A percentile compares a stretch with the other conserved stretches of the same genome.
Conservation (phyloP, 1,140 invertebrate genomes). For the Aporrectodea caliginosa region DNA sequence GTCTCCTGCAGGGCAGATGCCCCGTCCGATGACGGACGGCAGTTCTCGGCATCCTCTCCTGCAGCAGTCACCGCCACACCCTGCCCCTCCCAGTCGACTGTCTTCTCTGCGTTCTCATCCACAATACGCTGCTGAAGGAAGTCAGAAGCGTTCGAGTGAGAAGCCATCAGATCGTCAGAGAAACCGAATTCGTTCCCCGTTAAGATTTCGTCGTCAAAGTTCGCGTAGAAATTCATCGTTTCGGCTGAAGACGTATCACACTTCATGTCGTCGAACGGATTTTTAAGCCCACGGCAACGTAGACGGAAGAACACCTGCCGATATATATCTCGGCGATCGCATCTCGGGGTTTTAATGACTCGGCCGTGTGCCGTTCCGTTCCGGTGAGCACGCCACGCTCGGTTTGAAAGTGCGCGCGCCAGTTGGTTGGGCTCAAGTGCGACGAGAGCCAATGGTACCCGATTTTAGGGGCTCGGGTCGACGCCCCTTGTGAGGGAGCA, state of each 20-base stretch:
- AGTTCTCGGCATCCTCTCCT: not conserved
- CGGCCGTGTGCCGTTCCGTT: not conserved
- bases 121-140: not conserved
- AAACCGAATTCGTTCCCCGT: not conserved
- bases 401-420: not conserved
- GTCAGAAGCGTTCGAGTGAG: not conserved
- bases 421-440: not conserved
- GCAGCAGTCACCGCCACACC: not conserved
- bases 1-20: not conserved
- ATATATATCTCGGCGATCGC: not conserved
- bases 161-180: not conserved
- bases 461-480: not conserved
- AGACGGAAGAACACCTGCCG: not conserved
- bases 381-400: not conserved
- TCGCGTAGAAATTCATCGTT: not conserved
- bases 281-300: not conserved
- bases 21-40: not conserved
- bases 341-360: not conserved
- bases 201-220: not conserved
- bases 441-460: not conserved
- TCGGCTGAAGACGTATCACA: not conserved
- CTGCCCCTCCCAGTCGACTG: too few species aligned
- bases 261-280: not conserved
- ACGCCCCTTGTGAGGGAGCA: not conserved
- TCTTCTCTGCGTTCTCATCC: not conserved